These are phyloP conservation scores for Agonopterix alstromeriana DNA, from an alignment of 2,888 invertebrate species.

Conservation along the genomic window DNA sequence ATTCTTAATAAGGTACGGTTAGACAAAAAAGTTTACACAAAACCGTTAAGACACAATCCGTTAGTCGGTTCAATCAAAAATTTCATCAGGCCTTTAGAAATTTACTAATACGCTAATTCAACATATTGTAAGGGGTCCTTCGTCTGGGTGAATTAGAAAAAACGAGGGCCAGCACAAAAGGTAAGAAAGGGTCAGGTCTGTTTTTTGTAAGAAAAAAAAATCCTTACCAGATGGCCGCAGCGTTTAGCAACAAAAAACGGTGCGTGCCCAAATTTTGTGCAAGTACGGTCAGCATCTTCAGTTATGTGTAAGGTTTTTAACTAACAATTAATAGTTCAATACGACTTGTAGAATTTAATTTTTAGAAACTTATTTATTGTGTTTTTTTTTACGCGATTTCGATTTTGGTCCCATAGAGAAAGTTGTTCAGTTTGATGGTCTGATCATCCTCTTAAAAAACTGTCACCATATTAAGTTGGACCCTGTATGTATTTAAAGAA, in stretches of 20 bases:
- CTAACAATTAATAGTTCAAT: too few species aligned
- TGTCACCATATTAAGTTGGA: too few species aligned
- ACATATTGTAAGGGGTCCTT: constrained; percentile 69
- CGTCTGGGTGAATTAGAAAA: constrained; percentile 42
- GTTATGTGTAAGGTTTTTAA: too few species aligned
- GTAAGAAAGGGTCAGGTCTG: constrained; percentile 74
- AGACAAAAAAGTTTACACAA: constrained; percentile 40
- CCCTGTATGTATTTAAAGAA: too few species aligned
- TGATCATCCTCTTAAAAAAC: too few species aligned
- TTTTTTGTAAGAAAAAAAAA: constrained; percentile 66
- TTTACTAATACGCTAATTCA: constrained; percentile 74
- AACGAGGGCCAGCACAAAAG: constrained; percentile 66
- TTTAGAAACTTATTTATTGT: too few species aligned
- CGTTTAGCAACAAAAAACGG: constrained; percentile 71
- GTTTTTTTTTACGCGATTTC: too few species aligned
- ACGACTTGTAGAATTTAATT: too few species aligned
- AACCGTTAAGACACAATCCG: constrained; percentile 71
- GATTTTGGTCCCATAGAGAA: too few species aligned
- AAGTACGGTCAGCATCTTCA: constrained; percentile 39
- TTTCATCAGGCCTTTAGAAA: constrained; percentile 69
- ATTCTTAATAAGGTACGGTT: constrained; percentile 29
- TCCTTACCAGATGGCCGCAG: constrained; percentile 70
- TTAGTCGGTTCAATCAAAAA: constrained; percentile 70
- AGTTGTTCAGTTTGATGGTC: too few species aligned
- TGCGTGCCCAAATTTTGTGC: constrained; percentile 63